phyloP scores from a whole-genome alignment of 1,140 invertebrate genomes.

The Atta cephalotes region DNA sequence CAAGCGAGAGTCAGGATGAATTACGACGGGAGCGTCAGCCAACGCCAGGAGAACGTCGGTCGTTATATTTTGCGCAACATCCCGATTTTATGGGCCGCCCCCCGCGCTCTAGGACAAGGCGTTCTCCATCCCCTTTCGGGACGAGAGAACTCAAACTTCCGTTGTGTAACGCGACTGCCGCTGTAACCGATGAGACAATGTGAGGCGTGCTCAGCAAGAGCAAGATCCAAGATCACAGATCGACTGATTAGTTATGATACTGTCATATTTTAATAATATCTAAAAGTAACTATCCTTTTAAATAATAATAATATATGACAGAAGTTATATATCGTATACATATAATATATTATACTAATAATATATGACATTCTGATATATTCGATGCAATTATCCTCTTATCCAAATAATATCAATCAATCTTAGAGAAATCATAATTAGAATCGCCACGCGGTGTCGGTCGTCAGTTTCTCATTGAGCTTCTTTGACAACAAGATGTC shows the following conservation, averaged over 20 bases:
- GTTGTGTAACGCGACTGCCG: conserved; percentile 58
- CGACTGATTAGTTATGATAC: neutral
- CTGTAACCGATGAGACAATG: conserved; percentile 1
- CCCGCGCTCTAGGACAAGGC: conserved; percentile 41
- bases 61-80: conserved; percentile 86
- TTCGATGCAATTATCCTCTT: neutral
- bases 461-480: conserved; percentile 24
- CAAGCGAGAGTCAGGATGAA: conserved; percentile 80
- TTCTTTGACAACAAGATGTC: conserved; percentile 44
- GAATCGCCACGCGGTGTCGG: neutral
- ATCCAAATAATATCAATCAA: neutral
- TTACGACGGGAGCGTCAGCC: conserved; percentile 84
- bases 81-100: conserved; percentile 85
- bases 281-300: neutral
- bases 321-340: too few relatives aligned
- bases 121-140: conserved; percentile 59
- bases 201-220: neutral
- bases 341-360: neutral
- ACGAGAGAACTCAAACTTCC: conserved; percentile 76
- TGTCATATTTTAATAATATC: neutral
- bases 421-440: neutral
- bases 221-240: neutral
- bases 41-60: conserved; percentile 76
- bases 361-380: neutral
- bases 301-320: too few relatives aligned